These are phyloP conservation scores for Hirtodrosophila duncani DNA, from an alignment of 2,888 invertebrate genomes.

Conservation along the genomic window DNA sequence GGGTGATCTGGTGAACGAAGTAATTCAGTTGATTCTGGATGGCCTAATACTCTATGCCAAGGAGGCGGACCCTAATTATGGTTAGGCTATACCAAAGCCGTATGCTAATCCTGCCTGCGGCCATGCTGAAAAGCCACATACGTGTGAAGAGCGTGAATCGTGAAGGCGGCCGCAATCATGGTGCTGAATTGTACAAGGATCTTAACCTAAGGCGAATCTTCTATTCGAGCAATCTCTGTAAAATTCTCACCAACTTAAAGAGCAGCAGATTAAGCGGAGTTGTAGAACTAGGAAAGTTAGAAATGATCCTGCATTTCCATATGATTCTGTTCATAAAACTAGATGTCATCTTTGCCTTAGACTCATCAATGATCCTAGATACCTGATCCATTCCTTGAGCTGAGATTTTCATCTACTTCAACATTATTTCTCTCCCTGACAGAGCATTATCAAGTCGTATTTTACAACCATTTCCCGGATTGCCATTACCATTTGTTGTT, in stretches of 20 bases:
- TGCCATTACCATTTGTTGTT: not conserved
- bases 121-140: constrained; percentile 95
- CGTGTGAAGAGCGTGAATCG: constrained; percentile 85
- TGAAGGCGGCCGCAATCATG: constrained; percentile 80
- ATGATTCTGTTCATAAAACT: no score
- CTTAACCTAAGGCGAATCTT: no score
- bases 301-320: no score
- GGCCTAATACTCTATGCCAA: constrained; percentile 97
- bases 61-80: constrained; percentile 94
- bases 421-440: no score
- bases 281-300: no score
- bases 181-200: constrained; percentile 81
- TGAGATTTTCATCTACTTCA: no score
- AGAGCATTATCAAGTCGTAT: constrained; percentile 5
- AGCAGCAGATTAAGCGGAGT: no score
- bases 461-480: not conserved
- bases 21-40: constrained; percentile 97
- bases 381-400: no score
- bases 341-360: no score
- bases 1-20: constrained; percentile 93
- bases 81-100: constrained; percentile 96
- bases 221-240: no score
- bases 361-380: no score
- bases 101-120: constrained; percentile 93
- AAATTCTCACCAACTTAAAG: no score